A percentile compares a stretch with the other conserved stretches of the same genome.
These are phyloP conservation scores for Papilio polytes DNA, from an alignment of 1,140 invertebrate genomes.

Conservation along the genomic window DNA sequence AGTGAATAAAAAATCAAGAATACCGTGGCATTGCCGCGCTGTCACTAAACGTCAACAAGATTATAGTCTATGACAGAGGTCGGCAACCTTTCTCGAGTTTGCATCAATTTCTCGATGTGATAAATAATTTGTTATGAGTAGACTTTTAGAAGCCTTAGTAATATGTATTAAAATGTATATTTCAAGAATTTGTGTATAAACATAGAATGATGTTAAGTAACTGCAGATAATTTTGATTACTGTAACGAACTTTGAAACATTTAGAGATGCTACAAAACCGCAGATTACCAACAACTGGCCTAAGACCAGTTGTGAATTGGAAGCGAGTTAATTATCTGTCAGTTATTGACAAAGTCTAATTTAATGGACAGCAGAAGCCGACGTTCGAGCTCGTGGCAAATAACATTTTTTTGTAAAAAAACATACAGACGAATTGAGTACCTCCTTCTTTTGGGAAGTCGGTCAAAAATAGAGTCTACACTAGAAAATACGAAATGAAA, in stretches of 20 bases:
- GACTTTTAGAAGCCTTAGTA: neutral
- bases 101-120: neutral
- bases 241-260: too few species aligned
- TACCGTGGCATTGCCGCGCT: neutral
- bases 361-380: neutral
- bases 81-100: neutral
- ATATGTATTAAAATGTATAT: neutral
- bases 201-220: too few species aligned
- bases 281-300: neutral
- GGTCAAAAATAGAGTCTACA: too few species aligned
- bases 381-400: neutral
- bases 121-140: neutral
- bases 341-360: neutral
- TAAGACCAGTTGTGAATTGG: neutral
- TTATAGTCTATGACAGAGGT: slow-evolving; percentile 19
- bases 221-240: too few species aligned
- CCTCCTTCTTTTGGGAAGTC: too few species aligned
- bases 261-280: too few species aligned
- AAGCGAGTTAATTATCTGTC: neutral
- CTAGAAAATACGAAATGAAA: neutral
- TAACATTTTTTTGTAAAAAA: too few species aligned
- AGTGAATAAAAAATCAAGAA: slow-evolving; percentile 15
- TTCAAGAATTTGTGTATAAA: neutral
- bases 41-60: neutral
- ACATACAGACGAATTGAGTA: too few species aligned